Evolutionary conservation across 1,140 invertebrate genomes (phyloP), one percentile per base, ranked within the genome.

Genomic region (Dufourea novaeangliae): DNA sequence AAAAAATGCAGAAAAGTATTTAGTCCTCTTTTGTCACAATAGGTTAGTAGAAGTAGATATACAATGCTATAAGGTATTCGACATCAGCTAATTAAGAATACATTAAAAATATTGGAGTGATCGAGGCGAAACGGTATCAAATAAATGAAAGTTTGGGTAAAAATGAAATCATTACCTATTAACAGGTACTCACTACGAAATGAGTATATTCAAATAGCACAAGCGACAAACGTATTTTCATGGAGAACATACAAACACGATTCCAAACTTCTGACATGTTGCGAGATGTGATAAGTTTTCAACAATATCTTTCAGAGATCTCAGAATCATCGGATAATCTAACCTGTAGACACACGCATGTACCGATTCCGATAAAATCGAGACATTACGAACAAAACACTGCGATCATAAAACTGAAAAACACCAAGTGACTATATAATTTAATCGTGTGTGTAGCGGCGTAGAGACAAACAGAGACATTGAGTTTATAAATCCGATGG

Each of bases 351-450:
- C 66, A 39, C 39, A 50, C 20, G 56, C 11, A 27, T 37, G 54
- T 59, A 76, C 10, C 8, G 39, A 66, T 20, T 76, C 4, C 10
- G 41, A 76, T 69, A 76, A 69, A 76, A 52, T 20, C 17, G 44
- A 50, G 41, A n/a, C 68, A 81, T 72, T 69, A 37, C 25, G 67
- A 81, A 81, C 67, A 78, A 72, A 78, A 78, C 64, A 81, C 74
- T 69, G 22, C 50, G 32, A 78, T 61, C 54, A 14, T 20, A 62
- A 44, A 78, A 54, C 76, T 44, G 46, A 72, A 72, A 62, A 78
- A 72, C 67, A 66, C 75, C 37, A 78, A 72, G 62, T 64, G 64
- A 69, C 59, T 62, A 62, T 37, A 44, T 57, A 68, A 78, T 78
- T 78, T 22, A 66, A 62, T 50, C 46, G 46, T 37, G 27, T 57